A percentile compares a stretch with the other conserved stretches of the same genome.
Evolutionary conservation across 2,113 vertebrate species (phyloP).

Genomic region (Lichenostomus cassidix): DNA sequence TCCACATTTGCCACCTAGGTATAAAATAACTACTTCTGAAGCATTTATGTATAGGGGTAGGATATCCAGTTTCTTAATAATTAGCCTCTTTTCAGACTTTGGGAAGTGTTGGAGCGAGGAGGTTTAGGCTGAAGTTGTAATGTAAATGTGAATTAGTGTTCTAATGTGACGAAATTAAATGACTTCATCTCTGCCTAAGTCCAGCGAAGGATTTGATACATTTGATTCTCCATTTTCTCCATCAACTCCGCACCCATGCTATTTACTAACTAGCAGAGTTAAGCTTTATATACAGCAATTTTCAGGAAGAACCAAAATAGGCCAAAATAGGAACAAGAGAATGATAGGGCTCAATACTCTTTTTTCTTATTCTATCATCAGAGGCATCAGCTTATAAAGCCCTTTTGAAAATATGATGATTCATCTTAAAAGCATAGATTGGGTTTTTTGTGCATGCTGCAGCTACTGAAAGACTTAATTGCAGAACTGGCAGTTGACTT

Average conservation of each 20-base stretch:
- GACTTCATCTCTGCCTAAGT: not conserved
- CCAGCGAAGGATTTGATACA: not conserved
- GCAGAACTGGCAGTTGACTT: not conserved
- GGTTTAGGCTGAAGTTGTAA: not conserved
- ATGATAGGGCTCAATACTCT: not conserved
- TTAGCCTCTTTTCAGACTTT: not conserved
- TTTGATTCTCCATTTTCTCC: not conserved
- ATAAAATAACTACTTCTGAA: not conserved
- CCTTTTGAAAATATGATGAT: not conserved
- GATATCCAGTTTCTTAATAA: conserved; percentile 19
- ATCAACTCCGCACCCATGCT: not conserved
- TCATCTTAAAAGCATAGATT: not conserved
- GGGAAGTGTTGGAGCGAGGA: not conserved
- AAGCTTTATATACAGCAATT: not conserved
- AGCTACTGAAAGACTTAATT: not conserved
- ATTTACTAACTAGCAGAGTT: not conserved
- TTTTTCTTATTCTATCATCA: not conserved
- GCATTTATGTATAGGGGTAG: not conserved
- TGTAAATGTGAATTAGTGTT: not conserved
- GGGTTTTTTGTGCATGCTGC: not conserved
- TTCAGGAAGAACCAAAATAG: not conserved
- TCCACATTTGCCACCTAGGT: not conserved
- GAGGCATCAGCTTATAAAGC: not conserved
- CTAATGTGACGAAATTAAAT: not conserved
- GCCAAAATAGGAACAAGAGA: not conserved